Evolutionary conservation across 2,888 invertebrate genomes (phyloP).

Genomic region (Polydrusus cervinus): DNA sequence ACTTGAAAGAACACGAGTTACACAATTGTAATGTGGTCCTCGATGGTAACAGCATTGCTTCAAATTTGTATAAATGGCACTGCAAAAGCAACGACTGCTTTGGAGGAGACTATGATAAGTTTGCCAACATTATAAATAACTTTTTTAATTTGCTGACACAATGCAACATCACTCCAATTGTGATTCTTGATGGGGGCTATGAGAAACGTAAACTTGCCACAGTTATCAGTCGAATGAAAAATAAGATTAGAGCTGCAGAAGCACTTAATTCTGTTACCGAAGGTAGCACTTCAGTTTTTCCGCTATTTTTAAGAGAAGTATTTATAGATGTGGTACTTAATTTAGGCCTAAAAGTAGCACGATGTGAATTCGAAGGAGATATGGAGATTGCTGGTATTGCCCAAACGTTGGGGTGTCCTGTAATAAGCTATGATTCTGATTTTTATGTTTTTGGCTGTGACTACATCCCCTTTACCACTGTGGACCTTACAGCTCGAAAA

Average conservation of each 20-base stretch:
- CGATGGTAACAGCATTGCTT: conserved; percentile 86
- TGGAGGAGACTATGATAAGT: conserved; percentile 90
- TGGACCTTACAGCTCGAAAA: conserved; percentile 72
- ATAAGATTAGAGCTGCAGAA: conserved; percentile 64
- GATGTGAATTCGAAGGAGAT: conserved; percentile 93
- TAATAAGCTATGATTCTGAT: conserved; percentile 95
- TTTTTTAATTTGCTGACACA: conserved; percentile 82
- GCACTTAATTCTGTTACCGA: conserved; percentile 75
- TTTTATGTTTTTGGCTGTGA: conserved; percentile 91
- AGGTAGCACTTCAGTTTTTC: conserved; percentile 78
- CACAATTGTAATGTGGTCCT: conserved; percentile 82
- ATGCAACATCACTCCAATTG: conserved; percentile 82
- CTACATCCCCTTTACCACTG: conserved; percentile 85
- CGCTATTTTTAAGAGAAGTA: conserved; percentile 82
- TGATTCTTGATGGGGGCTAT: conserved; percentile 84
- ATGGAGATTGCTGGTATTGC: conserved; percentile 89
- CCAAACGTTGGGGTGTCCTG: conserved; percentile 85
- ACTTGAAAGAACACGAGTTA: conserved; percentile 78
- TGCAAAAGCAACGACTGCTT: conserved; percentile 80
- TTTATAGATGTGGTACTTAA: conserved; percentile 82
- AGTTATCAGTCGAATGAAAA: conserved; percentile 60
- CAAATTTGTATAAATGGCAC: conserved; percentile 79
- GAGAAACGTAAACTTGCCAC: conserved; percentile 70
- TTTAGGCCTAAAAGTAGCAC: conserved; percentile 78
- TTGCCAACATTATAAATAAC: conserved; percentile 76